Base-by-base conservation (phyloP, 2,113 vertebrate genomes). In the Pseudorhombus dupliciocellatus region DNA sequence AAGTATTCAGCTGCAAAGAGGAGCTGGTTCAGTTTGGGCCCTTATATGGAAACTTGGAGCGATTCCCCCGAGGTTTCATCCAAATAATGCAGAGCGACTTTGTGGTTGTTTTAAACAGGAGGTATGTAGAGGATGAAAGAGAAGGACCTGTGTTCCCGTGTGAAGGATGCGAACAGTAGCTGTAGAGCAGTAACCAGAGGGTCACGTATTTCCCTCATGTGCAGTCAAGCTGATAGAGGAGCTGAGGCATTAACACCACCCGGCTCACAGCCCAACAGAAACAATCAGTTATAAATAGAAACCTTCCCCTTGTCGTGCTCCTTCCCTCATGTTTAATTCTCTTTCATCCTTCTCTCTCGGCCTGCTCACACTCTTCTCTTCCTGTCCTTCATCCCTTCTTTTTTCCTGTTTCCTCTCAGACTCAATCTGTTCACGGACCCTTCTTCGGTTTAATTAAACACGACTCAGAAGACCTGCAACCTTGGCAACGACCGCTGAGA, bases 261-360 rank as follows among this genome's bases (percentile, higher is more conserved):
- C 21, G 20, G 24, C 63, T 73, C 60, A 70, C 42, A 67, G 31
- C 77, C 26, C 25, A 60, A 71, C 76, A 80, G 67, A 84, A 88
- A 90, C 88, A 91, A 90, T 90, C 73, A 53, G 81, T 75, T 90
- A 90, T 82, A 88, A 91, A 92, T 89, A 91, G 87, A 64, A 85
- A 60, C 54, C 31, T 37, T 79, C 72, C 40, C 22, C 56, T 71
- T 52, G 59, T 74, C 34, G 69, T 28, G 48, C 40, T 59, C 66
- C 50, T 42, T 69, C 61, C 50, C 53, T 77, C 69, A 3, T 42
- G 34, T 42, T 60, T 25, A 42, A 24, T 40, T 61, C 20, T 72
- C 56, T 56, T 31, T 65, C 62, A 30, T 44, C n/a, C 51, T 65
- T 18, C 31, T 42, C 54, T 53, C 46, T 46, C 51, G 52, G 9